phyloP scores from a whole-genome alignment of 2,113 vertebrate genomes.

The Rutilus rutilus region DNA sequence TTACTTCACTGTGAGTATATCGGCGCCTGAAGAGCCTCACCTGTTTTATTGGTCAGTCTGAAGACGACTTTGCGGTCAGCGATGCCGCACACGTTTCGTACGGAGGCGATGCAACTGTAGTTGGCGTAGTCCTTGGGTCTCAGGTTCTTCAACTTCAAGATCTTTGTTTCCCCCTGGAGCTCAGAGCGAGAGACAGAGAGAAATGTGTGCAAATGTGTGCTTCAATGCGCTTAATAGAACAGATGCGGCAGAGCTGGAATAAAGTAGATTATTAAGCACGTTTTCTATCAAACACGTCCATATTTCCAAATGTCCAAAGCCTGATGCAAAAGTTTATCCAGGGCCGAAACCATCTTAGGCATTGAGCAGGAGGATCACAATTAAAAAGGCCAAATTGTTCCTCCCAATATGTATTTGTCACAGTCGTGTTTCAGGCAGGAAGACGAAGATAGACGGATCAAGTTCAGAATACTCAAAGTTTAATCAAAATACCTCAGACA shows the following conservation, averaged over 20 bases:
- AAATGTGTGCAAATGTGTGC: slow-evolving; percentile 75
- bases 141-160: slow-evolving; percentile 98
- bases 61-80: slow-evolving; percentile 94
- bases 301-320: too few relatives aligned
- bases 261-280: not conserved
- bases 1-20: too few relatives aligned
- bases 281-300: too few relatives aligned
- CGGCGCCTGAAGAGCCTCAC: slow-evolving; percentile 15
- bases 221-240: slow-evolving; percentile 47
- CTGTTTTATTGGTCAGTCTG: slow-evolving; percentile 81
- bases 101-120: slow-evolving; percentile 98
- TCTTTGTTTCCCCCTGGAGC: slow-evolving; percentile 97
- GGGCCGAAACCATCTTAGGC: too few relatives aligned
- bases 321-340: too few relatives aligned
- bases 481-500: too few relatives aligned
- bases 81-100: slow-evolving; percentile 94
- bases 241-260: not conserved
- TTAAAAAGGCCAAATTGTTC: too few relatives aligned
- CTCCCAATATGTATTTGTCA: too few relatives aligned
- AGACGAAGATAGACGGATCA: too few relatives aligned
- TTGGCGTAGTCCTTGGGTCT: slow-evolving; percentile 98
- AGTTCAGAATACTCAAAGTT: too few relatives aligned
- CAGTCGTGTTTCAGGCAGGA: too few relatives aligned
- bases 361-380: too few relatives aligned
- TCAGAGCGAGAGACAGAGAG: slow-evolving; percentile 73